Evolutionary conservation across 2,888 invertebrate species (phyloP), one percentile per base, ranked within the genome.

Genomic region (Tuberolachnus salignus): DNA sequence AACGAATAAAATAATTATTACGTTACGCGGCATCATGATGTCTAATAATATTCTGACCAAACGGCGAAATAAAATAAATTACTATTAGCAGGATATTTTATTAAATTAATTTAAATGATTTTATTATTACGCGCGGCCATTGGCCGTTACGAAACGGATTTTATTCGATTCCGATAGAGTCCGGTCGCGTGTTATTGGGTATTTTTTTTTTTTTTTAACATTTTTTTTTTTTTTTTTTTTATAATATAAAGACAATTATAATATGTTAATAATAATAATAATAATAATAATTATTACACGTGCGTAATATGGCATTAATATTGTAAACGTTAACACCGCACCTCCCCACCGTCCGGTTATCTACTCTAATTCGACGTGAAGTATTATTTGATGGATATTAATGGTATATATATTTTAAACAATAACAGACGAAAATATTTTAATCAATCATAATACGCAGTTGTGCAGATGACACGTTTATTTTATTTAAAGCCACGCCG

Each of bases 371-470:
- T 78, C 59, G 51, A 78, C 51, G 67, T 59, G 67, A 78, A 78
- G 78, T 59, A 51, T 69, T 78, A 4, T 59, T 21, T 75, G 78
- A 78, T 78, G 78, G 78, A 78, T 78, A 78, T 78, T 78, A 78
- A 78, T 78, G 78, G 13, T 69, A 13, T 23, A 51, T 53, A 51
- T 21, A 75, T 67, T 57, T 53, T 78, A 51, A 59, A 78, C 67
- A 78, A 69, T 69, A 78, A 67, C 78, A 69, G 42, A 78, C 59
- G 67, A 69, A 78, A 78, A 78, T 78, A 78, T 67, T 49, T 59
- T 51, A 69, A 78, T 78, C 78, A 78, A 78, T 78, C 78, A 78
- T 78, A 78, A 78, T 78, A 78, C 78, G 61, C 78, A 69, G 78
- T 69, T 78, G 69, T 78, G 67, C 49, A 69, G 69, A 78, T 69